A percentile compares a stretch with the other conserved stretches of the same genome.
These are phyloP conservation scores for Lepilemur ruficaudatus DNA, from an alignment of 2,797 vertebrate genomes.

Conservation along the genomic window DNA sequence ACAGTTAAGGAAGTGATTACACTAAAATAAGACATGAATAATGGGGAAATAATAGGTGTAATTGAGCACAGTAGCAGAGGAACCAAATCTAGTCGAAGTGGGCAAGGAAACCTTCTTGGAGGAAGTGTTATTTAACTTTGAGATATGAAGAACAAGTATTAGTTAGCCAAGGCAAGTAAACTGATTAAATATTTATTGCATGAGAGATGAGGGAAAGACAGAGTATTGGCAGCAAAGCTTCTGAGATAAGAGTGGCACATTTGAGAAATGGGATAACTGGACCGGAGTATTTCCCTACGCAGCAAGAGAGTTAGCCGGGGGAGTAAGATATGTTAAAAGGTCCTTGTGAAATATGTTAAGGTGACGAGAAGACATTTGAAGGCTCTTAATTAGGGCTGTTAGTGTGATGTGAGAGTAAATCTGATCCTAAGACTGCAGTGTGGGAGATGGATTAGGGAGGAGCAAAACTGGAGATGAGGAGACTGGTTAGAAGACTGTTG, in stretches of 20 bases:
- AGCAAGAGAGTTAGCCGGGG: neutral
- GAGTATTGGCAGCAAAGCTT: neutral
- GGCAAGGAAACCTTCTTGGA: neutral
- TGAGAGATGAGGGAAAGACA: neutral
- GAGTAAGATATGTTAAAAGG: neutral
- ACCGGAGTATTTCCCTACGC: neutral
- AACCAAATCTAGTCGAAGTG: neutral
- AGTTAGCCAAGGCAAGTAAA: neutral
- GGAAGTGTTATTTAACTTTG: neutral
- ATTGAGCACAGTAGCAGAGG: neutral
- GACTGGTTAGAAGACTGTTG: neutral
- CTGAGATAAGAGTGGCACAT: neutral
- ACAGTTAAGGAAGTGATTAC: neutral
- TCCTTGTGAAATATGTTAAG: neutral
- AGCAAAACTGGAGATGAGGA: neutral
- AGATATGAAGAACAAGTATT: neutral
- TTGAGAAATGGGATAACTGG: neutral
- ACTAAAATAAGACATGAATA: neutral
- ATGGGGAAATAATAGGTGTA: neutral
- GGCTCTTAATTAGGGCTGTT: neutral
- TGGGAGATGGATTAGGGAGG: neutral
- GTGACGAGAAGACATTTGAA: neutral
- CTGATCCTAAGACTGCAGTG: neutral
- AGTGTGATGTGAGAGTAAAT: neutral
- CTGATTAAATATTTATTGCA: neutral